These are phyloP conservation scores for Meteorus sp. DNA, from an alignment of 1,140 invertebrate genomes.

Conservation along the genomic window DNA sequence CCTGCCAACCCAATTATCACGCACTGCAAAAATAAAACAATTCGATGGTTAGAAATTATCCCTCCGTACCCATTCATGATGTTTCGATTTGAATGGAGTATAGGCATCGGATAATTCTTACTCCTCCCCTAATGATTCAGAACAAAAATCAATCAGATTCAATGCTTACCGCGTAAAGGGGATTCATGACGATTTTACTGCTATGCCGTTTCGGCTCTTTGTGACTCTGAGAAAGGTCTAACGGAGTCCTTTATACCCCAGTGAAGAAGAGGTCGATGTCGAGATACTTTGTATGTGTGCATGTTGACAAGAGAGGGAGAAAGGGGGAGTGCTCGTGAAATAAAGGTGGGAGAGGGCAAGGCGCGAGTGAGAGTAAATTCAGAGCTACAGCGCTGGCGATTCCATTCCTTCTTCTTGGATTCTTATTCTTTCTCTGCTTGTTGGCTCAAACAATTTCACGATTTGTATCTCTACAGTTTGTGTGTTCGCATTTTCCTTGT, in stretches of 20 bases:
- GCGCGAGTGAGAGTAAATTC: constrained; percentile 57
- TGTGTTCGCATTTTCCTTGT: too few relatives aligned
- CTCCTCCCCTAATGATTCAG: too few relatives aligned
- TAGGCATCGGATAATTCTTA: too few relatives aligned
- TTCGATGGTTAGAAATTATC: constrained; percentile 7
- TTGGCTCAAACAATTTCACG: constrained; percentile 2
- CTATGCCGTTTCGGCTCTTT: constrained; percentile 56
- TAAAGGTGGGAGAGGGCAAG: constrained; percentile 21
- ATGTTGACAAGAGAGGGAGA: too few relatives aligned
- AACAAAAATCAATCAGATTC: too few relatives aligned
- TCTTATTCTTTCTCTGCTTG: constrained; percentile 22
- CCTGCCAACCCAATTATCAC: constrained; percentile 66
- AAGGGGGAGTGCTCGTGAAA: too few relatives aligned
- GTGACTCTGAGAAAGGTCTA: constrained; percentile 55
- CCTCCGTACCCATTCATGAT: too few relatives aligned
- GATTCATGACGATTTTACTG: constrained; percentile 59
- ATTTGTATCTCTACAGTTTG: neutral
- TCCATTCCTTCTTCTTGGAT: constrained; percentile 11
- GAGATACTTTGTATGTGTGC: too few relatives aligned
- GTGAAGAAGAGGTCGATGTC: constrained; percentile 49
- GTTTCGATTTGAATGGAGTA: too few relatives aligned
- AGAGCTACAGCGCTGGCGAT: constrained; percentile 13
- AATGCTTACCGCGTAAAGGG: constrained; percentile 59
- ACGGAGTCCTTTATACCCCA: constrained; percentile 54
- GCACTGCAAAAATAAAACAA: constrained; percentile 61